phyloP scores from a whole-genome alignment of 2,797 vertebrate species.

The Fratercula arctica region DNA sequence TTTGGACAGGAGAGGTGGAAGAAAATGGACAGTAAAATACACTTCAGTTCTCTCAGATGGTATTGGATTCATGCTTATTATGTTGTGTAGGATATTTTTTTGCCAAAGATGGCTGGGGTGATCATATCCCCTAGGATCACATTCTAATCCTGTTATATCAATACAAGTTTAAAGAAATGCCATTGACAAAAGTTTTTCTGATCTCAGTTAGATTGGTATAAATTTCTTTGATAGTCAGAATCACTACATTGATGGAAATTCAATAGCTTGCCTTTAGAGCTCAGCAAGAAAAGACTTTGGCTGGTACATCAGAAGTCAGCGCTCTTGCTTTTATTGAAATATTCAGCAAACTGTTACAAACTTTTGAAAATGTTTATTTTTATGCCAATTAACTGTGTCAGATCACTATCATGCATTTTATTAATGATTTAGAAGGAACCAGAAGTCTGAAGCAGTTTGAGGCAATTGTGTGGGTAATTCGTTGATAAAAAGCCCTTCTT shows the following conservation, averaged over 20 bases:
- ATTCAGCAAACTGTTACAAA: neutral
- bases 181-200: neutral
- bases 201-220: neutral
- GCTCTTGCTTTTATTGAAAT: neutral
- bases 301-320: neutral
- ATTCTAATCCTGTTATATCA: neutral
- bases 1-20: neutral
- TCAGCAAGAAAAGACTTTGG: neutral
- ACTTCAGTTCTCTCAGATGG: neutral
- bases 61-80: neutral
- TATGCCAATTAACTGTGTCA: neutral
- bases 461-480: neutral
- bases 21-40: neutral
- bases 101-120: neutral
- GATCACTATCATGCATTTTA: neutral
- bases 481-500: neutral
- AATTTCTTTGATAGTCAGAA: neutral
- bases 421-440: neutral
- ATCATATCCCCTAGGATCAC: neutral
- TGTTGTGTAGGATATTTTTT: neutral
- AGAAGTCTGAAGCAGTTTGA: neutral
- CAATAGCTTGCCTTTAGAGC: neutral
- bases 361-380: neutral
- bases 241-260: neutral
- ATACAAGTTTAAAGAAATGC: neutral